Percentiles rank a stretch among this genome's conserved stretches.
These are phyloP conservation scores for Caenorhabditis zanzibari DNA, from an alignment of 2,888 invertebrate genomes.

Conservation along the genomic window DNA sequence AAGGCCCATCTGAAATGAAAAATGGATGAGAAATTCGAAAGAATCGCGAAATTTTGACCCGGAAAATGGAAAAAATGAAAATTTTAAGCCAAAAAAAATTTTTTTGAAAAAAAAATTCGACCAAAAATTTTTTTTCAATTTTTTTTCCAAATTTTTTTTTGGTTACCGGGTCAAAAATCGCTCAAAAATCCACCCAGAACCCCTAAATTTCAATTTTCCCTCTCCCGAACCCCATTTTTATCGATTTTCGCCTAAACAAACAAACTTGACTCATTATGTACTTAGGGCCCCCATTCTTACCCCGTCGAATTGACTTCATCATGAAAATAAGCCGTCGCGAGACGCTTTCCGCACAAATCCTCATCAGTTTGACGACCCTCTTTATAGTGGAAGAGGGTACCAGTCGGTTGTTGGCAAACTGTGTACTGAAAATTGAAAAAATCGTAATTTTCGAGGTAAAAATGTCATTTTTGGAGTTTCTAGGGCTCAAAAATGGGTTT, in stretches of 20 bases:
- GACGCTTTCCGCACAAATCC: constrained; percentile 67
- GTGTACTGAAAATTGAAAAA: constrained; percentile 65
- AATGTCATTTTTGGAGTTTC: background rate
- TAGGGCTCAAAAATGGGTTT: background rate
- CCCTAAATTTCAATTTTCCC: too few species aligned
- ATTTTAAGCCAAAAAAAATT: background rate
- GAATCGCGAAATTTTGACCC: too few species aligned
- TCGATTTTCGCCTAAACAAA: constrained; percentile 30
- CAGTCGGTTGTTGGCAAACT: constrained; percentile 67
- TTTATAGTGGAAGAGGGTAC: constrained; percentile 69
- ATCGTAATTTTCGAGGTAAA: background rate
- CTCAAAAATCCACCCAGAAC: background rate
- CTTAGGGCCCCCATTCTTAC: constrained; percentile 53
- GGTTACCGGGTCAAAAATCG: background rate
- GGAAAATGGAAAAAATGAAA: background rate
- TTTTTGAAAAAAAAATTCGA: background rate
- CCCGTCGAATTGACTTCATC: constrained; percentile 76
- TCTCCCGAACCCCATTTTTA: background rate
- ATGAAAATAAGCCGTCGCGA: constrained; percentile 71
- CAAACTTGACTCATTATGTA: constrained; percentile 25
- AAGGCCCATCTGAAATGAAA: constrained; percentile 72
- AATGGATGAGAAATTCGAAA: background rate
- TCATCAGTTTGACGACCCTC: constrained; percentile 58
- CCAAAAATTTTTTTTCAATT: background rate
- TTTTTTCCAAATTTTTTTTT: background rate